phyloP scores from a whole-genome alignment of 2,797 vertebrate genomes.

The Schizothorax lantsangensis region DNA sequence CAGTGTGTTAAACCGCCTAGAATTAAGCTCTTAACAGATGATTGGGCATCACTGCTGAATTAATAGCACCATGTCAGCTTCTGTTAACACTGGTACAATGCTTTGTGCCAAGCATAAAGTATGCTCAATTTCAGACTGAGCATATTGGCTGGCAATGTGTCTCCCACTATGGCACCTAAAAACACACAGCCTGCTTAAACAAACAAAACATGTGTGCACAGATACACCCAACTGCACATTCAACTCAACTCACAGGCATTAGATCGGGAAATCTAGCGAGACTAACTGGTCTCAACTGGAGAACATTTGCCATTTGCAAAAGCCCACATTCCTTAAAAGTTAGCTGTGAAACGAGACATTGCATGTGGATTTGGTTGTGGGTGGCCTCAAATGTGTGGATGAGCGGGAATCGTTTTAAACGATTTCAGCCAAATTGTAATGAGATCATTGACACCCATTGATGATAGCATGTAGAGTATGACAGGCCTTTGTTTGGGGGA shows the following conservation, averaged over 20 bases:
- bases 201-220: not conserved
- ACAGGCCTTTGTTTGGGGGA: not conserved
- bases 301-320: not conserved
- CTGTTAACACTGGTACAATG: not conserved
- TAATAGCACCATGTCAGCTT: not conserved
- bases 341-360: not conserved
- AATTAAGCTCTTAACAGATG: not conserved
- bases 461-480: not conserved
- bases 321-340: not conserved
- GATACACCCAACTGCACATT: not conserved
- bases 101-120: not conserved
- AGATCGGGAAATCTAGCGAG: not conserved
- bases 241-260: not conserved
- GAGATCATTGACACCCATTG: not conserved
- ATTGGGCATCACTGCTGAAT: not conserved
- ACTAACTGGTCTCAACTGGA: not conserved
- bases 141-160: not conserved
- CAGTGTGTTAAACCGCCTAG: constrained; percentile 2
- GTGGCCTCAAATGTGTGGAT: not conserved
- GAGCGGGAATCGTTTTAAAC: not conserved
- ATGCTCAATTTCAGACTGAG: not conserved
- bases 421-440: not conserved
- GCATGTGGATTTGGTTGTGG: constrained; percentile 13
- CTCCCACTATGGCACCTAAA: not conserved
- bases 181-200: not conserved